Percentiles rank a stretch among this genome's conserved stretches.
Evolutionary conservation across 2,888 invertebrate species (phyloP).

Genomic region (Cybosia mesomella): DNA sequence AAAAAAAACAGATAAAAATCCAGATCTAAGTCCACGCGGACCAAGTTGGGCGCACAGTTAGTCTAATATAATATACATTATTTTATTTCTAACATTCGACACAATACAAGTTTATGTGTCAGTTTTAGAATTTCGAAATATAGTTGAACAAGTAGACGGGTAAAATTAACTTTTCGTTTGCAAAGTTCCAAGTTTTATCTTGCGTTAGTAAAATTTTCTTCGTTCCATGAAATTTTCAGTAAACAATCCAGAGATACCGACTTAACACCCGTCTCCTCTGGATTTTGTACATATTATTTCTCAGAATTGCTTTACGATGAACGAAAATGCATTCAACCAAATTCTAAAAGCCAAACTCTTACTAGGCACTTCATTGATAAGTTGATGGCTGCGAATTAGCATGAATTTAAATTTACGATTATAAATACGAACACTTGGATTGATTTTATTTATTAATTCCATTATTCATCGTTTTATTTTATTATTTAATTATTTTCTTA

Average conservation of each 20-base stretch:
- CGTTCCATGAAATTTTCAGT: slow-evolving; percentile 4
- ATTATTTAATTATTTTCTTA: no score
- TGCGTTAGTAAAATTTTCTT: neutral
- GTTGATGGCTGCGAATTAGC: neutral
- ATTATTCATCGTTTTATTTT: no score
- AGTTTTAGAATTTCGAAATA: neutral
- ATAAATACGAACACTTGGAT: no score
- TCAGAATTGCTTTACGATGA: neutral
- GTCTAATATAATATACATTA: neutral
- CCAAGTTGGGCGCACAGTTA: no score
- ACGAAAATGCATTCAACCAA: neutral
- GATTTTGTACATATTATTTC: neutral
- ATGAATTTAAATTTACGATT: no score
- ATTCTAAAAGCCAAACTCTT: neutral
- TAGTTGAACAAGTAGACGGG: neutral
- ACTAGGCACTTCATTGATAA: neutral
- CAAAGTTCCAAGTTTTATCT: neutral
- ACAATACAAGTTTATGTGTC: neutral
- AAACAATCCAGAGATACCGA: neutral
- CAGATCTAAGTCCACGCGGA: no score
- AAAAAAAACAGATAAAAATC: no score
- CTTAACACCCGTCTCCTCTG: neutral
- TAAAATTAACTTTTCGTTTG: neutral
- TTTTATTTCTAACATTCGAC: neutral
- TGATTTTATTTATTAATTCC: no score